A percentile compares a stretch with the other conserved stretches of the same genome.
Evolutionary conservation across 1,140 invertebrate species (phyloP).

Genomic region (Drosophila subpulchrella): DNA sequence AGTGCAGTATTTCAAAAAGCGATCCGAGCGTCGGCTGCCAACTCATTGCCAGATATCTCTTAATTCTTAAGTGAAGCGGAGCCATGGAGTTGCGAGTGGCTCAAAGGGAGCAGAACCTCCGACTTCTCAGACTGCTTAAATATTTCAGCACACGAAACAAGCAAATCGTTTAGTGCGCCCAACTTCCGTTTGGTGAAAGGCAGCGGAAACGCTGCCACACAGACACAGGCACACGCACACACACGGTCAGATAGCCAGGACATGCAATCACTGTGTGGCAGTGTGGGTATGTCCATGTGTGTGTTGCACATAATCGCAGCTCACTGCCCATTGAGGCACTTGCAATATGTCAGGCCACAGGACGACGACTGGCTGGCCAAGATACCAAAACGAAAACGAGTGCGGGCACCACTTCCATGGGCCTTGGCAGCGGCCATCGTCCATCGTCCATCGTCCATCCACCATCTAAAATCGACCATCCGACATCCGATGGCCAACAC

Average conservation of each 20-base stretch:
- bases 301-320: conserved; percentile 73
- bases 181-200: conserved; percentile 70
- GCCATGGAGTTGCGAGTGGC: conserved; percentile 17
- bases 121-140: conserved; percentile 46
- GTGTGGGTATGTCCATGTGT: conserved; percentile 25
- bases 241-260: conserved; percentile 29
- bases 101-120: conserved; percentile 10
- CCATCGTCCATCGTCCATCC: conserved; percentile 7
- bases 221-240: conserved; percentile 29
- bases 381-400: conserved; percentile 47
- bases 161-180: conserved; percentile 78
- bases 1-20: conserved; percentile 42
- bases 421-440: conserved; percentile 35
- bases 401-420: conserved; percentile 36
- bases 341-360: conserved; percentile 71
- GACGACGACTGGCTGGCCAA: conserved; percentile 56
- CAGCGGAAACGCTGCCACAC: conserved; percentile 61
- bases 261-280: conserved; percentile 50
- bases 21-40: conserved; percentile 16
- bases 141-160: conserved; percentile 75
- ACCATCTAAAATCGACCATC: conserved; percentile 8
- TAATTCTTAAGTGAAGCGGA: conserved; percentile 69
- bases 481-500: conserved; percentile 42
- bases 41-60: conserved; percentile 57
- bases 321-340: conserved; percentile 74